Conservation (phyloP, 1,140 invertebrate genomes). For the Drosophila lini region DNA sequence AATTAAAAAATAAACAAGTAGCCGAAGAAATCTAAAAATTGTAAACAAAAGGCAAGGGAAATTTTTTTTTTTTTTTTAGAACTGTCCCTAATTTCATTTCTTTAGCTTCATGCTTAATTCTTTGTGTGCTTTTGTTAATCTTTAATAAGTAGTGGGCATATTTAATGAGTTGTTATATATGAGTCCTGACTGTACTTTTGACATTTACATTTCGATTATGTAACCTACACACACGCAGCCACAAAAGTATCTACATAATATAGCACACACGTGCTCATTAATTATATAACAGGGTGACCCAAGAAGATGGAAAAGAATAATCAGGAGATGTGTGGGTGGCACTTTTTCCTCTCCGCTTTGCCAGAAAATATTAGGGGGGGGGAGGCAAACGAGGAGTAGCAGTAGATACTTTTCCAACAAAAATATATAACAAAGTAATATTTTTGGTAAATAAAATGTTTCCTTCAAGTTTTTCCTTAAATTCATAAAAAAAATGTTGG, state of each 20-base stretch:
- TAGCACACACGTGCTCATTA: conserved; percentile 52
- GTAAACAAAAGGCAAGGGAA: too few relatives aligned
- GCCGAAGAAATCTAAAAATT: too few relatives aligned
- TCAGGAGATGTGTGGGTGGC: conserved; percentile 4
- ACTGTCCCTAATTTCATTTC: background rate
- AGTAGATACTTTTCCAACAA: too few relatives aligned
- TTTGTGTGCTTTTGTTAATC: background rate
- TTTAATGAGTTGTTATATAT: background rate
- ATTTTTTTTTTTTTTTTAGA: background rate
- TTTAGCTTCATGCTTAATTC: background rate
- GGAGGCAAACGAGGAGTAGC: too few relatives aligned
- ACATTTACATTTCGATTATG: conserved; percentile 32
- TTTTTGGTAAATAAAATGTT: background rate
- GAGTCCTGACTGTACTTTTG: conserved; percentile 10
- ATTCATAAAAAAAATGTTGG: background rate
- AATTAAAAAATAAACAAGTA: too few relatives aligned
- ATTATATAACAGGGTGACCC: conserved; percentile 51
- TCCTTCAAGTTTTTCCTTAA: background rate
- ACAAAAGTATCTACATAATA: conserved; percentile 11
- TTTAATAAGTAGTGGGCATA: conserved; percentile 3
- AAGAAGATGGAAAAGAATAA: conserved; percentile 7
- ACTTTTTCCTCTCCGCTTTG: background rate
- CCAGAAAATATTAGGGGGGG: too few relatives aligned
- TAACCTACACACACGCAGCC: conserved; percentile 14
- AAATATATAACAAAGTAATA: background rate